phyloP scores from a whole-genome alignment of 1,140 invertebrate species.

The Penaeus vannamei region DNA sequence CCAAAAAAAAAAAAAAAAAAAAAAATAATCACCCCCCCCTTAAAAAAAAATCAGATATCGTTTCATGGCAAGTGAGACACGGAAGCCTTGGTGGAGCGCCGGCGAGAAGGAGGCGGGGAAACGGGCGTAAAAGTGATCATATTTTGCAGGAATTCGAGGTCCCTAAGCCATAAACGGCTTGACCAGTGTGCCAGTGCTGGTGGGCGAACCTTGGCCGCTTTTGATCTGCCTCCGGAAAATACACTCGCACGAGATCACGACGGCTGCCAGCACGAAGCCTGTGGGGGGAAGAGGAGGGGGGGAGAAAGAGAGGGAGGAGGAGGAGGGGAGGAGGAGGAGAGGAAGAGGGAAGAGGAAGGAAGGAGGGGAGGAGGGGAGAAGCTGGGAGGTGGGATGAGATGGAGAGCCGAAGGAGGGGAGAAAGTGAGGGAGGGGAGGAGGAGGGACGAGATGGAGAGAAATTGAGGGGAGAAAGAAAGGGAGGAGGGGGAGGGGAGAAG shows the following conservation, averaged over 20 bases:
- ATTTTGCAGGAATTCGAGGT: constrained; percentile 50
- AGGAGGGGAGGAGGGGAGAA: neutral
- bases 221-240: constrained; percentile 34
- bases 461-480: too few relatives aligned
- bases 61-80: neutral
- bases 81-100: neutral
- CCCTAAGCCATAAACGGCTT: constrained; percentile 64
- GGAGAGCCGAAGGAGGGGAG: neutral
- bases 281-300: neutral
- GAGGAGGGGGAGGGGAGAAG: too few relatives aligned
- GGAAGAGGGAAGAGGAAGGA: neutral
- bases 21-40: too few relatives aligned
- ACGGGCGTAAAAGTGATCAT: constrained; percentile 37
- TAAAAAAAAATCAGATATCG: too few relatives aligned
- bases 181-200: constrained; percentile 59
- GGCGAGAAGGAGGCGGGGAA: neutral
- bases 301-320: neutral
- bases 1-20: too few relatives aligned
- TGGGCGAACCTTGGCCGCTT: constrained; percentile 49
- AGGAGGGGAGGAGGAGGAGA: neutral
- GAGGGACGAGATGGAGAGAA: too few relatives aligned
- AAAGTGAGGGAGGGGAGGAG: neutral
- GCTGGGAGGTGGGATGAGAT: neutral
- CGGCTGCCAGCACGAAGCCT: constrained; percentile 61
- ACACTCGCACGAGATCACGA: constrained; percentile 61